Evolutionary conservation across 2,797 vertebrate species (phyloP).

Genomic region (Thunnus albacares): DNA sequence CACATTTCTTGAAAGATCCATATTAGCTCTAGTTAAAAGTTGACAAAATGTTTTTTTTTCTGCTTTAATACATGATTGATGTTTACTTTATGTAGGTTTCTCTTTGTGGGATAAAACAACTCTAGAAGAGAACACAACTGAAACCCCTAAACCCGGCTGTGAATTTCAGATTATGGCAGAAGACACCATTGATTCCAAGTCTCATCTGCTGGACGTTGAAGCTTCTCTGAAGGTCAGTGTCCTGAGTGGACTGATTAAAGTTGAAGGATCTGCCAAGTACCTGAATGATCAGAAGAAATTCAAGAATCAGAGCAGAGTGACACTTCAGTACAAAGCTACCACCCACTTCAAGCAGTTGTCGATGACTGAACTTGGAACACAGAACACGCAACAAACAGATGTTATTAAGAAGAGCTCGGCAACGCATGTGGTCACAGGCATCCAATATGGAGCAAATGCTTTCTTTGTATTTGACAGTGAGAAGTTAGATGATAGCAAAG

Average conservation of each 20-base stretch:
- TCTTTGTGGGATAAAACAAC: conserved; percentile 28
- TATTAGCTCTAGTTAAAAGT: too few species aligned
- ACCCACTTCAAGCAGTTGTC: conserved; percentile 46
- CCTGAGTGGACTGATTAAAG: conserved; percentile 13
- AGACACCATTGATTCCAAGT: conserved; percentile 38
- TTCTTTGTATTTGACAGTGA: conserved; percentile 74
- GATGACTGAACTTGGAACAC: conserved; percentile 34
- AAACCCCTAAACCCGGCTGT: neutral
- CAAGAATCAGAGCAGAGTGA: conserved; percentile 39
- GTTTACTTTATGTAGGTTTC: conserved; percentile 19
- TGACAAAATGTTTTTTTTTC: neutral
- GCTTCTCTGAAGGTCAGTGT: conserved; percentile 43
- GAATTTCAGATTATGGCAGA: conserved; percentile 17
- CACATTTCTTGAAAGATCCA: too few species aligned
- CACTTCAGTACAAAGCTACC: conserved; percentile 45
- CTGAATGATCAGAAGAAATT: conserved; percentile 42
- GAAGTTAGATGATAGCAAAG: conserved; percentile 39
- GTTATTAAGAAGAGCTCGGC: conserved; percentile 30
- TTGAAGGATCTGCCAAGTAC: conserved; percentile 52
- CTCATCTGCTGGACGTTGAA: conserved; percentile 13
- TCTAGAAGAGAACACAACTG: neutral
- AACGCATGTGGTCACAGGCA: conserved; percentile 69
- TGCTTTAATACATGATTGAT: too few species aligned
- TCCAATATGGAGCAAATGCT: conserved; percentile 70
- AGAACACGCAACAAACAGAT: neutral